These are phyloP conservation scores for Sylvilagus floridanus DNA, from an alignment of 2,797 vertebrate species.

Conservation along the genomic window DNA sequence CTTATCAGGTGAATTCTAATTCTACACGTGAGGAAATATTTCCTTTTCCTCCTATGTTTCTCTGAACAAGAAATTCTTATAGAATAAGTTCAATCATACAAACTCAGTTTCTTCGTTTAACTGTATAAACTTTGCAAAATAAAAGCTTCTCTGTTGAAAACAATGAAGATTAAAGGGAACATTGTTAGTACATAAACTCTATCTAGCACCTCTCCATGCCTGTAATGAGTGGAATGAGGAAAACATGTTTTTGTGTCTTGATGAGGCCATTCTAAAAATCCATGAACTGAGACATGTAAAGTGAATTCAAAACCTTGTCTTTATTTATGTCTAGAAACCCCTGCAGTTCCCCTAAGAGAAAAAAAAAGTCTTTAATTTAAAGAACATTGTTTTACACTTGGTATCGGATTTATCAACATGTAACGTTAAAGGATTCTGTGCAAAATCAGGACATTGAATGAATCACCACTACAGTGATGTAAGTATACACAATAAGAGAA, in stretches of 20 bases:
- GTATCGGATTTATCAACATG: neutral
- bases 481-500: neutral
- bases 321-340: neutral
- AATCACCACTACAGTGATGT: neutral
- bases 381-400: neutral
- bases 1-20: neutral
- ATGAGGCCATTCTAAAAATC: neutral
- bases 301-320: neutral
- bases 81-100: neutral
- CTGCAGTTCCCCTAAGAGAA: neutral
- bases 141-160: conserved; percentile 49
- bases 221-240: neutral
- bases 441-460: conserved; percentile 13
- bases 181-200: neutral
- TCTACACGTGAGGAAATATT: neutral
- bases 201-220: neutral
- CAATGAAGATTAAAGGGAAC: neutral
- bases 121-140: conserved; percentile 30
- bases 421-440: neutral
- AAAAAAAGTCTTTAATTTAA: neutral
- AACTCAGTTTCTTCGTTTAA: neutral
- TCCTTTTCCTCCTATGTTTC: neutral
- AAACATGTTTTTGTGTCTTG: neutral
- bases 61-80: neutral
- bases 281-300: neutral